Percentiles rank a stretch among this genome's conserved stretches.
phyloP scores from a whole-genome alignment of 1,140 invertebrate genomes.

The Pseudomyrmex cubaensis region DNA sequence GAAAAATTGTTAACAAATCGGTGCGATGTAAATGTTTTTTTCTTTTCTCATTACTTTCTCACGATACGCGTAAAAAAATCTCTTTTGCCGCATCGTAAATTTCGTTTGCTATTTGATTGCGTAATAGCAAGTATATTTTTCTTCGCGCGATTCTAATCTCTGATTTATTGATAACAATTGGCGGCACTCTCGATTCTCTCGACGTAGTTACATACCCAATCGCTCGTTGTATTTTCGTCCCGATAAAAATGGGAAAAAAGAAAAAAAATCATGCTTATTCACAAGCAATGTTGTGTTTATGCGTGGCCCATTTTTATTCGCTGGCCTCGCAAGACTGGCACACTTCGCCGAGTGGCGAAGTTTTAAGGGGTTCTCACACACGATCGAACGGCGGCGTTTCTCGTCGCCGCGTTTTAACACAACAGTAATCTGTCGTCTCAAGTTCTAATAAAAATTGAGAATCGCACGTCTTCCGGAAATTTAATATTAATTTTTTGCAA shows the following conservation, averaged over 20 bases:
- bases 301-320: constrained; percentile 39
- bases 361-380: constrained; percentile 51
- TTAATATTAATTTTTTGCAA: no score
- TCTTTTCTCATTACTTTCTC: constrained; percentile 9
- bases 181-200: background rate
- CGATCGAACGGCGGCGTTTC: background rate
- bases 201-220: background rate
- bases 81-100: background rate
- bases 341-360: constrained; percentile 30
- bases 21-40: background rate
- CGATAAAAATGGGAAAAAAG: background rate
- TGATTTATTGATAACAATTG: background rate
- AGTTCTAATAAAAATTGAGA: no score
- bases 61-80: background rate
- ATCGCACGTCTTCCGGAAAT: no score
- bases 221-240: background rate
- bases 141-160: background rate
- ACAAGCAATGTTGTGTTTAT: constrained; percentile 35
- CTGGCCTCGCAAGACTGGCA: constrained; percentile 48
- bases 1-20: constrained; percentile 28
- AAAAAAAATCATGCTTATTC: constrained; percentile 5
- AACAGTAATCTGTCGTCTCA: no score
- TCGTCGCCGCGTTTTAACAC: background rate
- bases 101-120: background rate
- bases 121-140: constrained; percentile 11